phyloP scores from a whole-genome alignment of 2,888 invertebrate species.

The Pollenia griseotomentosa region DNA sequence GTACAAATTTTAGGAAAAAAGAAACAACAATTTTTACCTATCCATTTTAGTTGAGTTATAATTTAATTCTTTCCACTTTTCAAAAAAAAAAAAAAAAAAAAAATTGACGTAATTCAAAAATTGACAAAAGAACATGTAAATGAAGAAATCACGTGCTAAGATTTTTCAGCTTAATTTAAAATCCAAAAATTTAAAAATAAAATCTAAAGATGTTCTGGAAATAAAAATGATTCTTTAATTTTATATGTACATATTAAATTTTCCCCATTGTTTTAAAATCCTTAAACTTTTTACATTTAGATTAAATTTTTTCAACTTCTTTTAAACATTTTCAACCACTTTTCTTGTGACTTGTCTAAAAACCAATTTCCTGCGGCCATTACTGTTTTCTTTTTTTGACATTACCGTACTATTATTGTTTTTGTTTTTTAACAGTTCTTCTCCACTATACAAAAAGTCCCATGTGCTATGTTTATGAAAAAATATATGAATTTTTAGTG shows the following conservation, averaged over 20 bases:
- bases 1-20: too few species aligned
- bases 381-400: conserved; percentile 43
- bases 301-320: neutral
- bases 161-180: too few species aligned
- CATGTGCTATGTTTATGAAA: conserved; percentile 15
- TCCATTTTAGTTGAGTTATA: neutral
- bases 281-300: conserved; percentile 3
- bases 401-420: neutral
- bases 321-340: neutral
- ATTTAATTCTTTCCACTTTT: neutral
- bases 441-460: neutral
- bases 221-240: too few species aligned
- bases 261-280: neutral
- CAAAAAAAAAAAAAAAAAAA: too few species aligned
- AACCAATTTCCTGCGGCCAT: conserved; percentile 63
- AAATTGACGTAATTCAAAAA: too few species aligned
- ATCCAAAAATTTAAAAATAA: too few species aligned
- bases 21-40: neutral
- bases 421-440: neutral
- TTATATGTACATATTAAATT: neutral
- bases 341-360: conserved; percentile 13
- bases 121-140: too few species aligned
- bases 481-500: conserved; percentile 3
- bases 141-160: too few species aligned
- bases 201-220: too few species aligned